A percentile compares a stretch with the other conserved stretches of the same genome.
These are phyloP conservation scores for Datnioides undecimradiatus DNA, from an alignment of 2,113 vertebrate genomes.

Conservation along the genomic window DNA sequence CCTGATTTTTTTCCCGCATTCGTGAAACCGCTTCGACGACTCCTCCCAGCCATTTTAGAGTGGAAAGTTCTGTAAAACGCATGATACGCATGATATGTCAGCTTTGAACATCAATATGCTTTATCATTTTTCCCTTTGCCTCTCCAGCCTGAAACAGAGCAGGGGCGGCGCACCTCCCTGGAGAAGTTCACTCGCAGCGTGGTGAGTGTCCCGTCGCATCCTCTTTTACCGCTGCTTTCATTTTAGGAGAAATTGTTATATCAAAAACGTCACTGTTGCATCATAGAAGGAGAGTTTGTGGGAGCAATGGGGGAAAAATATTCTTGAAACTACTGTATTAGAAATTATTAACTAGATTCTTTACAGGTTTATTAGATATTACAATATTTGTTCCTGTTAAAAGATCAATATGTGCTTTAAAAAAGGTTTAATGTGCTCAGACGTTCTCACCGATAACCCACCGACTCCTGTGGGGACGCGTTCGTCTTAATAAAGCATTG, in stretches of 20 bases:
- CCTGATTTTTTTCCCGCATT: neutral
- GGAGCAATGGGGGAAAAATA: neutral
- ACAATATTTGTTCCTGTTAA: neutral
- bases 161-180: slow-evolving; percentile 98
- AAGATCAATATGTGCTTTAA: neutral
- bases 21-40: neutral
- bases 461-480: neutral
- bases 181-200: slow-evolving; percentile 99
- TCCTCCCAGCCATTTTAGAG: neutral
- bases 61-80: neutral
- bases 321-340: neutral
- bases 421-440: neutral
- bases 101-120: neutral
- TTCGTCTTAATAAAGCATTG: slow-evolving; percentile 5
- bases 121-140: slow-evolving; percentile 1
- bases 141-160: slow-evolving; percentile 94
- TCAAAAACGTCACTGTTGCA: neutral
- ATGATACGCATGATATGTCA: neutral
- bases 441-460: neutral
- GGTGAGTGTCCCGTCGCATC: slow-evolving; percentile 86
- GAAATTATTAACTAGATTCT: neutral
- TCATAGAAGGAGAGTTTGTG: neutral
- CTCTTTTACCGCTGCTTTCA: neutral
- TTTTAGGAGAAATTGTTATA: neutral
- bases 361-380: too few relatives aligned